Evolutionary conservation across 35 echinoderm and acorn worm species (phyloP).

Genomic region (Strongylocentrotus purpuratus): DNA sequence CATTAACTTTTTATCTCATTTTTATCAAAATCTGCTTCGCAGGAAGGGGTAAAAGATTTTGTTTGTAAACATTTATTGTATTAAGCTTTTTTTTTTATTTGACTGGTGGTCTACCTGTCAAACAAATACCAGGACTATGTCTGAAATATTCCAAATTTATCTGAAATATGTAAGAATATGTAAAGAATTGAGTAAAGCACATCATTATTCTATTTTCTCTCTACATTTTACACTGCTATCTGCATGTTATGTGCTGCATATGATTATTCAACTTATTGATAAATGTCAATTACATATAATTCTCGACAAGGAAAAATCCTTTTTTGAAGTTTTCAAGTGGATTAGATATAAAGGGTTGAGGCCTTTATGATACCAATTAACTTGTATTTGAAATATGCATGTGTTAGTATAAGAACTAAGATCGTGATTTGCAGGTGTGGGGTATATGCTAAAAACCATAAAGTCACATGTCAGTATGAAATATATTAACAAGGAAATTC

Average conservation of each 20-base stretch:
- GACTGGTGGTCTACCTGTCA: background rate
- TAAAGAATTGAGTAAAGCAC: background rate
- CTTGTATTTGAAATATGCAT: no score
- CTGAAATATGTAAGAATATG: background rate
- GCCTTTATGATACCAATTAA: no score
- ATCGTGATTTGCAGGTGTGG: no score
- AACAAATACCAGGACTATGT: background rate
- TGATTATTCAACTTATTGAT: background rate
- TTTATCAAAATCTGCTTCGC: background rate
- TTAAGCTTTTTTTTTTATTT: background rate
- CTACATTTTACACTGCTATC: background rate
- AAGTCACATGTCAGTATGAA: no score
- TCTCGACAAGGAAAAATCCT: no score
- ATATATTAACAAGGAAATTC: no score
- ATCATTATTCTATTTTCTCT: background rate
- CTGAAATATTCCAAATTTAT: background rate
- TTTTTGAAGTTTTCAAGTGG: no score
- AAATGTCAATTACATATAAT: background rate
- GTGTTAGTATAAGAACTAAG: no score
- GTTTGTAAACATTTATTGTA: background rate
- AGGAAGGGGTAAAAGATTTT: background rate
- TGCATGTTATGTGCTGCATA: background rate
- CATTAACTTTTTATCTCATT: background rate
- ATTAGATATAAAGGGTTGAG: no score
- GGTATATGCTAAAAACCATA: no score